phyloP scores from a whole-genome alignment of 1,140 invertebrate species.

The Drosophila setifemur region DNA sequence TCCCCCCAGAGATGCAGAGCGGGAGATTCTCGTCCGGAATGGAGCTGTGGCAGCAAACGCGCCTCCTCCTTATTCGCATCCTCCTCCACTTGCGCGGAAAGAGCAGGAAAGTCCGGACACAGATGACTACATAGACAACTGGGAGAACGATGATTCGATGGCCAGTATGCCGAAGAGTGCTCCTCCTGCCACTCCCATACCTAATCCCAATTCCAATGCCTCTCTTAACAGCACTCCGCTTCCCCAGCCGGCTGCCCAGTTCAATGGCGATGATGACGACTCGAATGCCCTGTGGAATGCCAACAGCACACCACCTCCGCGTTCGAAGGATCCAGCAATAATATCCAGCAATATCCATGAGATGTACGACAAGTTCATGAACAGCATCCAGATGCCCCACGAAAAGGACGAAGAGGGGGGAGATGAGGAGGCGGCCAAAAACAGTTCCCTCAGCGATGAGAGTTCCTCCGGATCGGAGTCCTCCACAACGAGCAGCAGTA shows the following conservation, averaged over 20 bases:
- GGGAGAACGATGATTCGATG: slow-evolving; percentile 75
- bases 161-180: slow-evolving; percentile 47
- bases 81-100: no score
- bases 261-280: slow-evolving; percentile 58
- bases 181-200: neutral
- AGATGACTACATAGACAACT: slow-evolving; percentile 80
- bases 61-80: no score
- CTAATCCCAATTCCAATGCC: neutral
- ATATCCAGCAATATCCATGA: slow-evolving; percentile 57
- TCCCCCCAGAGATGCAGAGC: slow-evolving; percentile 19
- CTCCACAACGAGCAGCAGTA: slow-evolving; percentile 35
- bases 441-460: slow-evolving; percentile 55
- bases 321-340: slow-evolving; percentile 3
- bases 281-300: slow-evolving; percentile 68
- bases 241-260: neutral
- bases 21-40: slow-evolving; percentile 35
- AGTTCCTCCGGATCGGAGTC: slow-evolving; percentile 39
- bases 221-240: neutral
- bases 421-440: slow-evolving; percentile 3
- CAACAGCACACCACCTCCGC: slow-evolving; percentile 65
- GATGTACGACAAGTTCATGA: slow-evolving; percentile 77
- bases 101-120: slow-evolving; percentile 72
- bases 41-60: slow-evolving; percentile 39
- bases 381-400: slow-evolving; percentile 66
- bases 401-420: neutral